A percentile compares a stretch with the other conserved stretches of the same genome.
These are phyloP conservation scores for Marmota flaviventris DNA, from an alignment of 2,113 vertebrate genomes.

Conservation along the genomic window DNA sequence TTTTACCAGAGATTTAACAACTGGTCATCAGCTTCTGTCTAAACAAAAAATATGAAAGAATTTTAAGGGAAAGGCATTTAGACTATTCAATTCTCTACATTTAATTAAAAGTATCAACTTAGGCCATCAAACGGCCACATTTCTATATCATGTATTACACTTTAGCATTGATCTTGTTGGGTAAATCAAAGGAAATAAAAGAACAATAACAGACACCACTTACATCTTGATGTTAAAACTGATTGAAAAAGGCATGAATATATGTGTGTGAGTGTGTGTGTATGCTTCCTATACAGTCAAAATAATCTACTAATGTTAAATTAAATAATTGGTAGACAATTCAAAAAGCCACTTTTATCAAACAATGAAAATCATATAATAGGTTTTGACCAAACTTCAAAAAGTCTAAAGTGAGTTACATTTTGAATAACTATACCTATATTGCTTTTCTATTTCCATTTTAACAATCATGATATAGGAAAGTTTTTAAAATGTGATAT, in stretches of 20 bases:
- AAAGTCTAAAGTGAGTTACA: background rate
- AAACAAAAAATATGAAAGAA: background rate
- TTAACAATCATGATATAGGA: background rate
- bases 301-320: background rate
- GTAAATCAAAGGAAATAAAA: slow-evolving; percentile 44
- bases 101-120: slow-evolving; percentile 10
- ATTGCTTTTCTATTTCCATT: background rate
- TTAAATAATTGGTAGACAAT: background rate
- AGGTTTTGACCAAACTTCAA: background rate
- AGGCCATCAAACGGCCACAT: background rate
- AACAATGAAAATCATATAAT: background rate
- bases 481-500: background rate
- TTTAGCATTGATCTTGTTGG: background rate
- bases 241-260: background rate
- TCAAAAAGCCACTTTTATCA: background rate
- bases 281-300: background rate
- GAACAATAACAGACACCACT: background rate
- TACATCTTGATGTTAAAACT: background rate
- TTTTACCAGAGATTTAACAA: background rate
- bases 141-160: background rate
- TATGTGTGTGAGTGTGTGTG: background rate
- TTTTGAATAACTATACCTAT: background rate
- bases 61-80: background rate
- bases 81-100: background rate
- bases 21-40: background rate